Percentiles rank a stretch among this genome's conserved stretches.
These are phyloP conservation scores for Metridium senile DNA, from an alignment of 92 coral and sea anemone species.

Conservation along the genomic window DNA sequence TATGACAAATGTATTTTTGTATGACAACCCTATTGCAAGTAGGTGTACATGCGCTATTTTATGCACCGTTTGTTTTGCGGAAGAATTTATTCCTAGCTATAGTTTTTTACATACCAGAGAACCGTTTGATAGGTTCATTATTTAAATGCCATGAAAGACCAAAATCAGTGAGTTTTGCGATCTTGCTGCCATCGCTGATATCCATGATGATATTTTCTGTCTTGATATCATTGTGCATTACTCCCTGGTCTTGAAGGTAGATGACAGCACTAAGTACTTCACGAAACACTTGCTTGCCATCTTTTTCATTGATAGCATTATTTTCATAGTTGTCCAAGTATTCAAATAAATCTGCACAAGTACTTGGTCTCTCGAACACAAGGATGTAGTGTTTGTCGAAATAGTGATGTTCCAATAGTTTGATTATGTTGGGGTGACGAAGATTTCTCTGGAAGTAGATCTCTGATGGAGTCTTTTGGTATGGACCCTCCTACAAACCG, in stretches of 20 bases:
- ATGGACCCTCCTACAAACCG: constrained; percentile 16
- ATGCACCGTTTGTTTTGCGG: no score
- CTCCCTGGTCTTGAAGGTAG: not conserved
- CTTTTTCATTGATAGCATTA: constrained; percentile 19
- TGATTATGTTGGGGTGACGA: constrained; percentile 30
- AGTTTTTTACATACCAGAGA: not conserved
- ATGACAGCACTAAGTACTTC: not conserved
- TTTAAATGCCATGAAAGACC: constrained; percentile 15
- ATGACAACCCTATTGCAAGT: no score
- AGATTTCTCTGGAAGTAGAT: constrained; percentile 25
- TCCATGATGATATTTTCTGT: constrained; percentile 20
- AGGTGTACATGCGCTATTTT: no score
- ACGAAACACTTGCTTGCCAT: constrained; percentile 20
- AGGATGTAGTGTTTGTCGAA: constrained; percentile 26
- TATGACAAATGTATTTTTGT: no score
- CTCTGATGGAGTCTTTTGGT: constrained; percentile 21
- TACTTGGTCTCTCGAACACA: constrained; percentile 23
- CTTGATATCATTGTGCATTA: constrained; percentile 15
- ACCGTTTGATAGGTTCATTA: not conserved
- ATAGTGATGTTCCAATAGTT: constrained; percentile 25
- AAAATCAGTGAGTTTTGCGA: constrained; percentile 12
- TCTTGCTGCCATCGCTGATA: not conserved
- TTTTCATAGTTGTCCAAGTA: constrained; percentile 10
- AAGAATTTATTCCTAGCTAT: no score
- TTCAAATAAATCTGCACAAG: constrained; percentile 21